phyloP scores from a whole-genome alignment of 2,888 invertebrate genomes.

The Dexiosoma caninum region DNA sequence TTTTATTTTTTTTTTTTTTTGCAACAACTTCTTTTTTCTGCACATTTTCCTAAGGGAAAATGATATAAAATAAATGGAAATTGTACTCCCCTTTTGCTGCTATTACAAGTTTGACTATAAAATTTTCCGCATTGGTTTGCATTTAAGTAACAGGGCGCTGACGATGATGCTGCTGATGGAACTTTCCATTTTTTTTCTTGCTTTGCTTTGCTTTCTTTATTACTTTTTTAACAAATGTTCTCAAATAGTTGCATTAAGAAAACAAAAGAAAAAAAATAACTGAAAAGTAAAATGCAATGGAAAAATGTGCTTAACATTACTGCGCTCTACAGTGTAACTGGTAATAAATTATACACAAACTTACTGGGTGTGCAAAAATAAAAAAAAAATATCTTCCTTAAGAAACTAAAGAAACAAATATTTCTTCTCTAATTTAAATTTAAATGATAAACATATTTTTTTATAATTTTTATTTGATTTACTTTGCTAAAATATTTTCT shows the following conservation, averaged over 20 bases:
- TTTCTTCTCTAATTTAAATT: too few species aligned
- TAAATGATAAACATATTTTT: too few species aligned
- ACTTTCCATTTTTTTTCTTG: too few species aligned
- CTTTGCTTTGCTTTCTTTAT: too few species aligned
- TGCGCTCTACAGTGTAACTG: neutral
- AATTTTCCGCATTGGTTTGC: conserved; percentile 34
- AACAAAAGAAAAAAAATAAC: conserved; percentile 1
- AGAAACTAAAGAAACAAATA: too few species aligned
- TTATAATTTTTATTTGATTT: too few species aligned
- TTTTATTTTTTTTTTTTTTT: too few species aligned
- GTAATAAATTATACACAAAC: neutral
- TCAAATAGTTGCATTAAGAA: conserved; percentile 45
- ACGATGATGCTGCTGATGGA: conserved; percentile 15
- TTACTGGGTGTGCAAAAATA: neutral
- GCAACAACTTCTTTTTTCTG: neutral
- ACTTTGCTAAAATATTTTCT: too few species aligned
- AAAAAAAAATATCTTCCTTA: too few species aligned
- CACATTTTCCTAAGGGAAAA: too few species aligned
- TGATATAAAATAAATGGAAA: conserved; percentile 24
- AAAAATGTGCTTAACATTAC: conserved; percentile 2
- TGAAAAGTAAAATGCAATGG: too few species aligned
- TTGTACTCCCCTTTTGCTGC: neutral
- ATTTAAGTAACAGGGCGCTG: conserved; percentile 30
- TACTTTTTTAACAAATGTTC: conserved; percentile 47
- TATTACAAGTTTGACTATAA: conserved; percentile 4